A percentile compares a stretch with the other conserved stretches of the same genome.
Conservation (phyloP, 1,140 invertebrate species). For the Zaprionus ghesquierei region DNA sequence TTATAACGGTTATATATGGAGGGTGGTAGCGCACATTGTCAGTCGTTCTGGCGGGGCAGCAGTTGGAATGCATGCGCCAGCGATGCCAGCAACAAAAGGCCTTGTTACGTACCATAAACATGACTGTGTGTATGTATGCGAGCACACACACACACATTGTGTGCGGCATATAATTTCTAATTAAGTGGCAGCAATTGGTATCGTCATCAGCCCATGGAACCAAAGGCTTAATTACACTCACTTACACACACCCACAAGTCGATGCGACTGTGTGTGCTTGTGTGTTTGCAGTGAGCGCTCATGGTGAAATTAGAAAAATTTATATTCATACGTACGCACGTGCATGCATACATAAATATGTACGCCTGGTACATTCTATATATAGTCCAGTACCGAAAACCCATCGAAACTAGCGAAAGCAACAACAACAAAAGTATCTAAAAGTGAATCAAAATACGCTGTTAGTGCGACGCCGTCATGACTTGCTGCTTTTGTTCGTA, state of each 20-base stretch:
- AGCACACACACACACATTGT: neutral
- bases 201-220: conserved; percentile 30
- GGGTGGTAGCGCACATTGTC: neutral
- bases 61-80: conserved; percentile 6
- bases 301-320: conserved; percentile 26
- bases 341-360: neutral
- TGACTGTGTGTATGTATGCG: neutral
- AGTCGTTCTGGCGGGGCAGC: neutral
- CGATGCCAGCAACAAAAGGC: conserved; percentile 8
- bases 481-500: conserved; percentile 30
- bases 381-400: conserved; percentile 15
- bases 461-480: conserved; percentile 22
- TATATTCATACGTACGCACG: neutral
- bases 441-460: conserved; percentile 21
- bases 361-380: neutral
- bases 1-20: conserved; percentile 24
- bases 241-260: neutral
- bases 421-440: conserved; percentile 7
- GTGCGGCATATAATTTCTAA: conserved; percentile 22
- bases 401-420: neutral
- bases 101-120: conserved; percentile 10
- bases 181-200: conserved; percentile 26
- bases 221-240: conserved; percentile 17
- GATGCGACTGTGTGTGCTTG: neutral
- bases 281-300: neutral